These are phyloP conservation scores for Drosophila melanosoma DNA, from an alignment of 2,888 invertebrate species.

Conservation along the genomic window DNA sequence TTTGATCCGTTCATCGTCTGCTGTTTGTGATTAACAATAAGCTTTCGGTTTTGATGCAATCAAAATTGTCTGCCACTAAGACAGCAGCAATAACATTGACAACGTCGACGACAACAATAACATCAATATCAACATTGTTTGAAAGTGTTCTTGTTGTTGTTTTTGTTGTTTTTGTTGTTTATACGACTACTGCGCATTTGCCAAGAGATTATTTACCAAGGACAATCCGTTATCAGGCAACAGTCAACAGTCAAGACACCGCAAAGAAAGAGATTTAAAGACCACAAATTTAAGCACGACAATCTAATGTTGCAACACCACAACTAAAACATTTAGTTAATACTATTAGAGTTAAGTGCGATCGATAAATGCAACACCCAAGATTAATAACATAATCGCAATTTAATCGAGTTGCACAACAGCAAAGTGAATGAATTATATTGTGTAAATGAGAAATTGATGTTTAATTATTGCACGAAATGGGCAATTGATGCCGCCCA, in stretches of 20 bases:
- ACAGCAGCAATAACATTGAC: conserved; percentile 12
- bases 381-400: conserved; percentile 11
- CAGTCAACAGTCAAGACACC: conserved; percentile 2
- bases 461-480: conserved; percentile 68
- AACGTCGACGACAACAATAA: conserved; percentile 14
- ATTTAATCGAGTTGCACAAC: conserved; percentile 26
- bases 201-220: conserved; percentile 7
- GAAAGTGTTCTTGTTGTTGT: conserved; percentile 4
- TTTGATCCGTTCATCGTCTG: conserved; percentile 53
- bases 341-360: neutral
- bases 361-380: neutral
- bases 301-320: conserved; percentile 9
- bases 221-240: conserved; percentile 3
- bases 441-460: conserved; percentile 20
- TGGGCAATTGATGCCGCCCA: conserved; percentile 68
- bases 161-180: neutral
- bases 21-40: conserved; percentile 57
- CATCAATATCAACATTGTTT: conserved; percentile 19
- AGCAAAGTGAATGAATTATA: conserved; percentile 4
- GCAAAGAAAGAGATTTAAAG: conserved; percentile 4
- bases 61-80: conserved; percentile 25
- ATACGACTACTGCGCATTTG: conserved; percentile 29
- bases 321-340: neutral
- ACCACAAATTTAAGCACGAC: conserved; percentile 7
- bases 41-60: conserved; percentile 45